Evolutionary conservation across 2,888 invertebrate species (phyloP).

Genomic region (Volucella inflata): DNA sequence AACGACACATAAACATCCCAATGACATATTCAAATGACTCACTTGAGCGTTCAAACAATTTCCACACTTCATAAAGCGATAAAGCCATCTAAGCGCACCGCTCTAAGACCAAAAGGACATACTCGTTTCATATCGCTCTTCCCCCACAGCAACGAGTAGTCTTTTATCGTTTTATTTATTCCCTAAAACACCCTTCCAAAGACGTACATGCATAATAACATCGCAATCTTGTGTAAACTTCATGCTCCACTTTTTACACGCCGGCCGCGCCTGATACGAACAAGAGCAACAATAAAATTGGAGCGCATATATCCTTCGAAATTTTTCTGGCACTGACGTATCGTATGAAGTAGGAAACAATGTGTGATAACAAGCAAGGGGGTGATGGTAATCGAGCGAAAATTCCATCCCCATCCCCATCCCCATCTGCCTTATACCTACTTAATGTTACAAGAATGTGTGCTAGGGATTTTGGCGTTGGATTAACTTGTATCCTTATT

Average conservation of each 20-base stretch:
- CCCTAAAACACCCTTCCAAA: constrained; percentile 28
- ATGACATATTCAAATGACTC: constrained; percentile 61
- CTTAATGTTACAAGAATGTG: constrained; percentile 53
- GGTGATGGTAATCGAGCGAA: constrained; percentile 67
- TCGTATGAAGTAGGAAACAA: constrained; percentile 57
- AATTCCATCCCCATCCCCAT: constrained; percentile 40
- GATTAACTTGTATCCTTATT: constrained; percentile 72
- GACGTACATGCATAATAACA: constrained; percentile 54
- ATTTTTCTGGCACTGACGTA: constrained; percentile 47
- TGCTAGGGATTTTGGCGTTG: constrained; percentile 60
- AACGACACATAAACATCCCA: constrained; percentile 49
- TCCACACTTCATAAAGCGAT: constrained; percentile 59
- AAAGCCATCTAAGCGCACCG: constrained; percentile 56
- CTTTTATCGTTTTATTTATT: constrained; percentile 69
- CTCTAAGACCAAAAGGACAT: constrained; percentile 43
- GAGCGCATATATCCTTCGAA: constrained; percentile 31
- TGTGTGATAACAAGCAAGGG: constrained; percentile 71
- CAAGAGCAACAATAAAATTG: constrained; percentile 19
- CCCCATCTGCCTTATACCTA: not conserved
- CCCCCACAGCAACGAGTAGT: not conserved
- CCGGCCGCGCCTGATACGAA: not conserved
- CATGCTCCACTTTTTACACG: constrained; percentile 60
- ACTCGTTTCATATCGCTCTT: not conserved
- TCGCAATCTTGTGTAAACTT: constrained; percentile 46
- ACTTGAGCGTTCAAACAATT: constrained; percentile 54